phyloP scores from a whole-genome alignment of 1,140 invertebrate species.

The Colletes gigas region DNA sequence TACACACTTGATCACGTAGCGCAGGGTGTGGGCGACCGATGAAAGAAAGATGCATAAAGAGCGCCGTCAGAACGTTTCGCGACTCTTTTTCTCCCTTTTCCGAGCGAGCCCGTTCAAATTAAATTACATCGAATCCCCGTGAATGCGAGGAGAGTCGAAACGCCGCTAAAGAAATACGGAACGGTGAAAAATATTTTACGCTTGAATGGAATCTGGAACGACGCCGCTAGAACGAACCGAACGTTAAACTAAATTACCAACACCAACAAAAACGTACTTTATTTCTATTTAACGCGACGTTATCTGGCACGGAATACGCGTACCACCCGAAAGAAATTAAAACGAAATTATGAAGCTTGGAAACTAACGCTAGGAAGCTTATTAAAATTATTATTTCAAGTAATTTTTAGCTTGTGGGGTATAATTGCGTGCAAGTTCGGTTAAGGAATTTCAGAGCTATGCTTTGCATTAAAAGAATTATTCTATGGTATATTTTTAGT shows the following conservation, averaged over 20 bases:
- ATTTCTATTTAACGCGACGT: neutral
- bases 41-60: constrained; percentile 19
- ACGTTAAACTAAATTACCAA: neutral
- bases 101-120: neutral
- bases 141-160: neutral
- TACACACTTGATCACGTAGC: constrained; percentile 59
- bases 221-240: neutral
- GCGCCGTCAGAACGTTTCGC: neutral
- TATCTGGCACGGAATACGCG: too few species aligned
- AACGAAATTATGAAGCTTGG: too few species aligned
- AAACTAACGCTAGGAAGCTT: too few species aligned
- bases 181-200: constrained; percentile 3
- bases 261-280: too few species aligned
- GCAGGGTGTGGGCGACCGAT: constrained; percentile 14
- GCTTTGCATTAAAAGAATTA: too few species aligned
- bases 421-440: too few species aligned
- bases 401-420: too few species aligned
- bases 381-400: too few species aligned
- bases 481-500: too few species aligned
- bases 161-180: neutral
- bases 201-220: neutral
- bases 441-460: too few species aligned
- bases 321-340: too few species aligned
- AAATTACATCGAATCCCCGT: neutral
- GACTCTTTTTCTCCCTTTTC: neutral